phyloP scores from a whole-genome alignment of 2,113 vertebrate species.

The Aldabrachelys gigantea region DNA sequence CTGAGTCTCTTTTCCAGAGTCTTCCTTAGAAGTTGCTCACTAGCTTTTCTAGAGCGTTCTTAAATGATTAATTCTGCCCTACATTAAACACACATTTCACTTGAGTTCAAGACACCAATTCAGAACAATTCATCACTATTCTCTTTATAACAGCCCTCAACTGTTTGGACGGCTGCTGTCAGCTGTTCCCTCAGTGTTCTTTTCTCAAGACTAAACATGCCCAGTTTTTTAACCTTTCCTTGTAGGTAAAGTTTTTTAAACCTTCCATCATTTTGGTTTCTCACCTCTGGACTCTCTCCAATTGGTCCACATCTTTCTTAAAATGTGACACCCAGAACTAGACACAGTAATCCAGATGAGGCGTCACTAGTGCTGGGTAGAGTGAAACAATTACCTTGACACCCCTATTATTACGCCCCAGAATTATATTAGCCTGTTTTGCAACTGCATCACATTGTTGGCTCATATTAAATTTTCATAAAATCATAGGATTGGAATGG shows the following conservation, averaged over 20 bases:
- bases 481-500: too few species aligned
- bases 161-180: not conserved
- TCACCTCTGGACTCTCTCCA: not conserved
- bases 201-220: not conserved
- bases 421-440: not conserved
- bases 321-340: not conserved
- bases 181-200: not conserved
- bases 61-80: not conserved
- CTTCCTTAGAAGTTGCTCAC: not conserved
- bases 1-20: not conserved
- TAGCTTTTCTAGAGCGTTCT: not conserved
- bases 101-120: not conserved
- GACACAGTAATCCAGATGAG: not conserved
- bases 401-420: not conserved
- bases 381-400: not conserved
- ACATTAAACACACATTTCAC: not conserved
- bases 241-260: not conserved
- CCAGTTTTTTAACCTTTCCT: not conserved
- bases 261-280: not conserved
- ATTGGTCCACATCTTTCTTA: not conserved
- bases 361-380: not conserved
- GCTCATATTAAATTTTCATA: not conserved
- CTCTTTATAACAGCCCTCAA: not conserved
- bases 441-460: not conserved
- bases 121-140: not conserved